Conservation (phyloP, 2,113 vertebrate species). For the Brachionichthys hirsutus region DNA sequence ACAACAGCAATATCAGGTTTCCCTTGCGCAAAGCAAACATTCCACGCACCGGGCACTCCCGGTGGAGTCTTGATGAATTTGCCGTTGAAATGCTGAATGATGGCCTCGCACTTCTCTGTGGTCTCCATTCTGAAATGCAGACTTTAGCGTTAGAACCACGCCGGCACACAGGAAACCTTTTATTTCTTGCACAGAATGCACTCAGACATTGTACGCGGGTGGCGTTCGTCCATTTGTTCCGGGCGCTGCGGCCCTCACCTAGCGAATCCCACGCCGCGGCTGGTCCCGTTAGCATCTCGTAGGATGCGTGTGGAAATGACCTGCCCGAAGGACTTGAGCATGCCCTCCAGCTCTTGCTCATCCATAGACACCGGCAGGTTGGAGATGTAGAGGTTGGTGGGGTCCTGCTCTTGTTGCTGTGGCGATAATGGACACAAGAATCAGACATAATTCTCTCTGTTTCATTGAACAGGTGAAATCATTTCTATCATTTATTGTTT, state of each 20-base stretch:
- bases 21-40: conserved; percentile 38
- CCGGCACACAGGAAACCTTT: not conserved
- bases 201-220: not conserved
- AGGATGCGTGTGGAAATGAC: conserved; percentile 93
- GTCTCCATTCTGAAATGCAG: conserved; percentile 86
- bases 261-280: conserved; percentile 91
- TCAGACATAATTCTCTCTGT: not conserved
- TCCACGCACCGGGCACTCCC: conserved; percentile 83
- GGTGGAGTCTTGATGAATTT: conserved; percentile 92
- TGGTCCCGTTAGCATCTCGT: conserved; percentile 87
- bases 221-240: not conserved
- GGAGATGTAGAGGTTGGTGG: conserved; percentile 94
- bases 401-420: conserved; percentile 96
- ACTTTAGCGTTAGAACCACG: not conserved
- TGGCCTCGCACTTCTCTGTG: conserved; percentile 91
- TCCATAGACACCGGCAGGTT: conserved; percentile 93
- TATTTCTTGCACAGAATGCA: conserved; percentile 1
- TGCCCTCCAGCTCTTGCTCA: conserved; percentile 90
- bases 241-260: conserved; percentile 71
- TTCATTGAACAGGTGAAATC: not conserved
- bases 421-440: conserved; percentile 2
- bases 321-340: conserved; percentile 93
- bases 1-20: conserved; percentile 40
- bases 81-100: conserved; percentile 94
- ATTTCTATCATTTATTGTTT: too few relatives aligned